Conservation (phyloP, 2,797 vertebrate species). For the Botia kubotai region DNA sequence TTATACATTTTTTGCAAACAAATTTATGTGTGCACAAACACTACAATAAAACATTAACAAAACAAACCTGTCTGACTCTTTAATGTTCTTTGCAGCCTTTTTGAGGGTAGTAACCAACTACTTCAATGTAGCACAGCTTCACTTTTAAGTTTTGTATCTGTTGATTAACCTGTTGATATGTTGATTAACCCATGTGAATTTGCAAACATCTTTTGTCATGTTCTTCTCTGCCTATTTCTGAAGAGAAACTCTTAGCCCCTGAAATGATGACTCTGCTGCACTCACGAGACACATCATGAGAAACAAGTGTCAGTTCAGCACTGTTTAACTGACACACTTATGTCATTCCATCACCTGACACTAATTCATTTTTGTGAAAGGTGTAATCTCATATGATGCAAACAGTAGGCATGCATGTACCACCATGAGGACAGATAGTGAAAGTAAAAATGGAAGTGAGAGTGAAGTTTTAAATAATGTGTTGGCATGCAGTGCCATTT, state of each 20-base stretch:
- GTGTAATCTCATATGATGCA: slow-evolving; percentile 4
- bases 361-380: slow-evolving; percentile 61
- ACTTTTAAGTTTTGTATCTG: background rate
- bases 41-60: slow-evolving; percentile 25
- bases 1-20: slow-evolving; percentile 48
- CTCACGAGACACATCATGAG: slow-evolving; percentile 56
- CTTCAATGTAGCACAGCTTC: background rate
- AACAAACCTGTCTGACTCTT: background rate
- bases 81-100: background rate
- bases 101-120: background rate
- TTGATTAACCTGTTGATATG: background rate
- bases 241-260: no score
- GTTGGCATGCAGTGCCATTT: no score
- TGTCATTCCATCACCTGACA: slow-evolving; percentile 70
- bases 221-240: slow-evolving; percentile 39
- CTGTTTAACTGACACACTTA: slow-evolving; percentile 74
- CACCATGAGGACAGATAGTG: background rate
- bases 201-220: slow-evolving; percentile 59
- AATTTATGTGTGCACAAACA: slow-evolving; percentile 3
- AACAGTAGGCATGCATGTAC: slow-evolving; percentile 34
- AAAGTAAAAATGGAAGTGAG: background rate
- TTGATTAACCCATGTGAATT: no score
- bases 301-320: slow-evolving; percentile 73
- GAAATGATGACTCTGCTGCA: slow-evolving; percentile 22
- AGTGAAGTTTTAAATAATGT: no score